Conservation (phyloP, 2,888 invertebrate genomes). For the Ichneumon xanthorius region DNA sequence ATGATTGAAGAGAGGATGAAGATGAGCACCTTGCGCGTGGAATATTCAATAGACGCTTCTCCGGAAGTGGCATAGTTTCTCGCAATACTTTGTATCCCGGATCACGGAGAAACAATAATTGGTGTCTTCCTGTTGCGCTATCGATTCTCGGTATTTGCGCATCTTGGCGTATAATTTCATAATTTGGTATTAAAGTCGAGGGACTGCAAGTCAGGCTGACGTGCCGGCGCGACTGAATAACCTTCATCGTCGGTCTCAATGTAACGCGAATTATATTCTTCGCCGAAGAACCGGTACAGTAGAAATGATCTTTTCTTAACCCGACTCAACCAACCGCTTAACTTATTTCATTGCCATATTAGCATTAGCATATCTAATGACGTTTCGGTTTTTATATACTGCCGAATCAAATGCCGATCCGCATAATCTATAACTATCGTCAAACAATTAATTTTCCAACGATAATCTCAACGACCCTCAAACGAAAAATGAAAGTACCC, state of each 20-base stretch:
- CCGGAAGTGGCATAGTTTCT: conserved; percentile 52
- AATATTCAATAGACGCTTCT: conserved; percentile 62
- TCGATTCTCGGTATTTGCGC: conserved; percentile 41
- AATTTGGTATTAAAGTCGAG: conserved; percentile 52
- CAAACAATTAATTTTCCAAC: too few species aligned
- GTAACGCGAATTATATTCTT: neutral
- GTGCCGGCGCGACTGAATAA: neutral
- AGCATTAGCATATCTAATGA: too few species aligned
- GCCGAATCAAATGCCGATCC: too few species aligned
- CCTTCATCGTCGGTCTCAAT: neutral
- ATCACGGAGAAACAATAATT: conserved; percentile 34
- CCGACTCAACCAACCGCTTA: neutral
- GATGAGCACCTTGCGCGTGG: conserved; percentile 58
- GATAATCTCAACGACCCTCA: too few species aligned
- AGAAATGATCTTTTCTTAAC: neutral
- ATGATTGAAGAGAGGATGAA: neutral
- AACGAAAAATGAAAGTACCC: too few species aligned
- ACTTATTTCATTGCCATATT: too few species aligned
- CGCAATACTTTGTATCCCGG: conserved; percentile 43
- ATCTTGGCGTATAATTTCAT: conserved; percentile 49
- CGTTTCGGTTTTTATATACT: too few species aligned
- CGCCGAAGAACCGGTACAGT: neutral
- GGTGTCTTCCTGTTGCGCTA: conserved; percentile 9
- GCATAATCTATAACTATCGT: too few species aligned
- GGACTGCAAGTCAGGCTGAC: conserved; percentile 18